A percentile compares a stretch with the other conserved stretches of the same genome.
Conservation (phyloP, 1,140 invertebrate species). For the Scaptodrosophila lebanonensis region DNA sequence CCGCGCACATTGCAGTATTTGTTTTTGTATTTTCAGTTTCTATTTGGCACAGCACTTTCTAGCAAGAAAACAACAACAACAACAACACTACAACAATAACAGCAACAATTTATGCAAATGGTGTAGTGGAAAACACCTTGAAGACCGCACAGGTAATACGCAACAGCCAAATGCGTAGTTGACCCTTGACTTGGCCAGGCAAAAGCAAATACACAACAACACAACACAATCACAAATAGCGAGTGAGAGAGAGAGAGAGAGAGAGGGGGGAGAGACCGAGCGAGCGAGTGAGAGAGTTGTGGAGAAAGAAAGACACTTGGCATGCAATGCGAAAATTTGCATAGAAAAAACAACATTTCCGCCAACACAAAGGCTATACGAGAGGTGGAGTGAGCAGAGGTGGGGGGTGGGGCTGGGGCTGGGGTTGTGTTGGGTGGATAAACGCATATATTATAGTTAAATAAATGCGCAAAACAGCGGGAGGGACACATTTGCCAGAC, state of each 20-base stretch:
- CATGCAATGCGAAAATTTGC: slow-evolving; percentile 37
- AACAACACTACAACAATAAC: no score
- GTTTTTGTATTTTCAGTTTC: no score
- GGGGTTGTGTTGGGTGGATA: neutral
- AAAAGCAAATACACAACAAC: slow-evolving; percentile 47
- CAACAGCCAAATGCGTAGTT: slow-evolving; percentile 44
- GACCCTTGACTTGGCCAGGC: slow-evolving; percentile 38
- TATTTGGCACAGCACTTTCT: no score
- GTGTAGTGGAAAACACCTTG: slow-evolving; percentile 20
- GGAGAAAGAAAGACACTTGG: slow-evolving; percentile 34
- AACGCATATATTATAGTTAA: slow-evolving; percentile 37
- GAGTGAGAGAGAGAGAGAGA: no score
- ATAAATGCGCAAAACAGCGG: slow-evolving; percentile 6
- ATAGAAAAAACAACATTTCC: slow-evolving; percentile 48
- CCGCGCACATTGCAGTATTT: slow-evolving; percentile 36
- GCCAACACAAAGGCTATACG: slow-evolving; percentile 35
- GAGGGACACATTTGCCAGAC: slow-evolving; percentile 43
- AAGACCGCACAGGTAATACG: slow-evolving; percentile 3
- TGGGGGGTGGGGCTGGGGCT: neutral
- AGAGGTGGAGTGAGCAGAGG: neutral
- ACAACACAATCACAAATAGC: neutral
- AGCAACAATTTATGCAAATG: no score
- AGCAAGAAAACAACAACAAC: no score
- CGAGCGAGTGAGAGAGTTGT: no score
- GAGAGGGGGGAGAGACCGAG: no score